These are phyloP conservation scores for Boloria euphrosyne DNA, from an alignment of 2,888 invertebrate species.

Conservation along the genomic window DNA sequence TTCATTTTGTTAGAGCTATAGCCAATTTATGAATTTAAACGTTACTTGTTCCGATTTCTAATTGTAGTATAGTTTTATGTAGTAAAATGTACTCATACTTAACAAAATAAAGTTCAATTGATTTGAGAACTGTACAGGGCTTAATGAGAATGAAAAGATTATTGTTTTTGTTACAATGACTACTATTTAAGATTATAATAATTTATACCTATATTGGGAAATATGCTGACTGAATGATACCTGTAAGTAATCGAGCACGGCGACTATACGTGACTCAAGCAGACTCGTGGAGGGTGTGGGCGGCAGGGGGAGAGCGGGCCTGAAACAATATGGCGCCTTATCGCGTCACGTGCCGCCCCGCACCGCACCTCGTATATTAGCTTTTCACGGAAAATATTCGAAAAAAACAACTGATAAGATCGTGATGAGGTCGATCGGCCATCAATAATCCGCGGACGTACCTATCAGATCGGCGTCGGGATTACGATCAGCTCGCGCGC, in stretches of 20 bases:
- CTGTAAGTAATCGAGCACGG: constrained; percentile 29
- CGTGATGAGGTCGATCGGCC: constrained; percentile 71
- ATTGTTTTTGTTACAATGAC: not conserved
- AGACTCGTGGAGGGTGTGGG: constrained; percentile 38
- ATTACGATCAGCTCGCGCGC: constrained; percentile 12
- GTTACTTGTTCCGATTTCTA: too few relatives aligned
- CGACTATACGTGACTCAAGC: constrained; percentile 43
- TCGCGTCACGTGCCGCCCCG: constrained; percentile 65
- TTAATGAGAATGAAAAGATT: not conserved
- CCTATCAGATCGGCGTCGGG: constrained; percentile 48
- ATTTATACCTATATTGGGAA: constrained; percentile 7
- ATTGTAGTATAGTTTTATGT: too few relatives aligned
- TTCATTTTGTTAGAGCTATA: too few relatives aligned
- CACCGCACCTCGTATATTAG: constrained; percentile 57
- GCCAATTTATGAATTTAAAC: too few relatives aligned
- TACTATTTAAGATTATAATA: not conserved
- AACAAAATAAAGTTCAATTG: too few relatives aligned
- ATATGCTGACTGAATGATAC: constrained; percentile 22
- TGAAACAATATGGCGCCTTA: constrained; percentile 76
- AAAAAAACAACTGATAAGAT: constrained; percentile 78
- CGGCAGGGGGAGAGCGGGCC: constrained; percentile 39
- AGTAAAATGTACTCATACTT: too few relatives aligned
- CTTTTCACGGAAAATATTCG: constrained; percentile 75
- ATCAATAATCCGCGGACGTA: constrained; percentile 69
- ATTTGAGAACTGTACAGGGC: too few relatives aligned